These are phyloP conservation scores for Actenoides lindsayi DNA, from an alignment of 2,113 vertebrate species.

Conservation along the genomic window DNA sequence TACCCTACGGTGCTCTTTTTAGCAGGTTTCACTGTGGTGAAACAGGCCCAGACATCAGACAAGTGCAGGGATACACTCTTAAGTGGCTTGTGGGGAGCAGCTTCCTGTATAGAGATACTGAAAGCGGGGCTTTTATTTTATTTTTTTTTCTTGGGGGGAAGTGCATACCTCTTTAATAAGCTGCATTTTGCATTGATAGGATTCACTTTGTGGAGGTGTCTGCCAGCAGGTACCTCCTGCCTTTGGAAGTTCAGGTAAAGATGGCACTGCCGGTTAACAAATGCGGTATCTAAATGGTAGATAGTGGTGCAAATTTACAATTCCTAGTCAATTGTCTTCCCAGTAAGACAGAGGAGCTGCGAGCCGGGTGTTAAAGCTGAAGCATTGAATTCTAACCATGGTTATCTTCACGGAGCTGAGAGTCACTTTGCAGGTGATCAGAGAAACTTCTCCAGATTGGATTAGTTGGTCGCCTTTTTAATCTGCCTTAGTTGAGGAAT, in stretches of 20 bases:
- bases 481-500: background rate
- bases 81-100: background rate
- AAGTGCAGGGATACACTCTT: background rate
- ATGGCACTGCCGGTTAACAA: background rate
- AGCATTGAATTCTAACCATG: background rate
- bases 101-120: background rate
- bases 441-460: background rate
- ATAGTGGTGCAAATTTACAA: background rate
- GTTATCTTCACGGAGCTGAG: background rate
- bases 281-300: background rate
- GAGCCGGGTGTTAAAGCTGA: background rate
- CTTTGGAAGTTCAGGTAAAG: background rate
- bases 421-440: constrained; percentile 11
- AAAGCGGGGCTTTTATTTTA: background rate
- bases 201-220: background rate
- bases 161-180: background rate
- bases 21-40: background rate
- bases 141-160: too few species aligned
- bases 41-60: background rate
- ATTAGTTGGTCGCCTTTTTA: background rate
- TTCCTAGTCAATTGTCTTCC: background rate
- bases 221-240: background rate
- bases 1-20: background rate
- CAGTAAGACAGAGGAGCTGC: background rate
- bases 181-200: background rate